Base-by-base conservation (phyloP, 2,888 invertebrate genomes). In the Scelioninae gen. 2 region DNA sequence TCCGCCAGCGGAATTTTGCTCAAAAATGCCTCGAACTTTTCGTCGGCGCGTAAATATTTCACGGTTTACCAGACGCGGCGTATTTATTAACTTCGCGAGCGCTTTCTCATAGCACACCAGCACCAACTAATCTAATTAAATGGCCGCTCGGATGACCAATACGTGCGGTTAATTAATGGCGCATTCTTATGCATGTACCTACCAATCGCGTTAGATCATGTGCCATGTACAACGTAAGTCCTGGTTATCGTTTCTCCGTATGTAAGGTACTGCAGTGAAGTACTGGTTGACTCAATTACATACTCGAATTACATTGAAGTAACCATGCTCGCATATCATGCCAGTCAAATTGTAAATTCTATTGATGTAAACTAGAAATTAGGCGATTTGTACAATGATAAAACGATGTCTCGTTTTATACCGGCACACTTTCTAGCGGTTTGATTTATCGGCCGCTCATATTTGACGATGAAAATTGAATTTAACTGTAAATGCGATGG, bases 51-150 rank as follows among this genome's bases (percentile, higher is more conserved):
- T 31, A 41, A 41, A 52, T 52, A 28, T 39, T 53, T 41, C 22
- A 53, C 37, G n/a, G n/a, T n/a, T n/a, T n/a, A n/a, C n/a, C n/a
- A n/a, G n/a, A n/a, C n/a, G n/a, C n/a, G 19, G 9, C 25, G 39
- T 6, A 1, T 73, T 61, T 78, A 73, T 65, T 74, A 77, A 65
- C 64, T 37, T 11, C 28, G 37, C 25, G 37, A 15, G 22, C 28
- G 18, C 43, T 65, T 57, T 48, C 65, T 76, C 75, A 71, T 77
- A 77, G 78, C 79, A 77, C 78, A 73, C 75, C 70, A 73, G 70
- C 73, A 63, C 78, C 74, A 74, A 73, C 79, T 80, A 81, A 82
- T 81, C 80, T 79, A 83, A 83, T 82, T 83, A 82, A 82, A 81
- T 78, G 78, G 79, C 79, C 79, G 78, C 82, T 81, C 80, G 77